Conservation (phyloP, 2,113 vertebrate species). For the Larimichthys crocea region DNA sequence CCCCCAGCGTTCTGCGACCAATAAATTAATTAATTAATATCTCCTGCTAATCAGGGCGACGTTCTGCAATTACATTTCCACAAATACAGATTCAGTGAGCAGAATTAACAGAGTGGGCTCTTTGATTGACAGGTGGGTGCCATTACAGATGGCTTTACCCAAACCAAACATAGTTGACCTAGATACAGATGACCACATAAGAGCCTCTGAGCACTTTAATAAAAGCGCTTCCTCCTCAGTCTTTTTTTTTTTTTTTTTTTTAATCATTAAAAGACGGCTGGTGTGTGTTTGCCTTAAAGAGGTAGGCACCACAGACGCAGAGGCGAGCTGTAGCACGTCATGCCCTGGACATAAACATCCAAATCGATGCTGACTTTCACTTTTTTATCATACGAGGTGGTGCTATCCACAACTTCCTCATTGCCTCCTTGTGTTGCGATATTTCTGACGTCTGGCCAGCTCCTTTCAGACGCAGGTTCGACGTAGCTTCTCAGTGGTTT, state of each 20-base stretch:
- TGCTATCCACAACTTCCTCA: no score
- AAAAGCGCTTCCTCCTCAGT: not conserved
- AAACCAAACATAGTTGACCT: no score
- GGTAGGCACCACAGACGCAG: not conserved
- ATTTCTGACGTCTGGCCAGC: not conserved
- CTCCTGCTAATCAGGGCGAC: no score
- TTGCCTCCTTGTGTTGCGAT: not conserved
- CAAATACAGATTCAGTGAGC: no score
- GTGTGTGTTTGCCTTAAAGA: not conserved
- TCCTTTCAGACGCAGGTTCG: not conserved
- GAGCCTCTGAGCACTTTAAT: not conserved
- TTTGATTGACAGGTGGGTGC: no score
- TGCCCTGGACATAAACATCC: slow-evolving; percentile 1
- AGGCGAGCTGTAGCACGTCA: slow-evolving; percentile 20
- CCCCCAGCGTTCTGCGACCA: no score
- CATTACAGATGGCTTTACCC: no score
- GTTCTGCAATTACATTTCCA: no score
- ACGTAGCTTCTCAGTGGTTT: slow-evolving; percentile 5
- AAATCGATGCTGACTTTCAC: not conserved
- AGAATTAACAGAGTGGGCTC: no score
- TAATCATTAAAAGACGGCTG: slow-evolving; percentile 2
- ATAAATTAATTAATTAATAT: no score
- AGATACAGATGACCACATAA: no score
- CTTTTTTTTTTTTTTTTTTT: not conserved
- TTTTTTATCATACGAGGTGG: no score